Base-by-base conservation (phyloP, 1,140 invertebrate genomes). In the Phymastichus coffea region DNA sequence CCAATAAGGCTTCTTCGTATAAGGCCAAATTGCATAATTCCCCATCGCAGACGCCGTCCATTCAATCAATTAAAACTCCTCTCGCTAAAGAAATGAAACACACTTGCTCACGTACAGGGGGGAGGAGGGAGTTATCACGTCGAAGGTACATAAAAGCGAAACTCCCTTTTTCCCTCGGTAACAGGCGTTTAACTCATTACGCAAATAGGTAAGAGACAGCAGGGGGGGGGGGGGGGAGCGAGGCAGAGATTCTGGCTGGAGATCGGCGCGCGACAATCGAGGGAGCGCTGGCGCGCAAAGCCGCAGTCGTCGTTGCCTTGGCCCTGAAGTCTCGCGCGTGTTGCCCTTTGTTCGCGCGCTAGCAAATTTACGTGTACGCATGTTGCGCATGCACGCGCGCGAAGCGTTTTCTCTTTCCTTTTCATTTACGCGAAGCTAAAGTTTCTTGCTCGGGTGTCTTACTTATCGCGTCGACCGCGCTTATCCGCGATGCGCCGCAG, bases 261-360 rank as follows among this genome's bases (percentile, higher is more conserved):
- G n/a, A 33, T 33, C 6, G 7, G 14, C 14, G 14, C 14, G 30
- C 30, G 14, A 33, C 6, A 33, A 14, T 33, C 7, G 30, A 33
- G 14, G 30, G 14, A 14, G 6, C 30, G 30, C 7, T 14, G 14
- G 30, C 7, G 14, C 30, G n/a, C n/a, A n/a, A n/a, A n/a, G n/a
- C n/a, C n/a, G n/a, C n/a, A n/a, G n/a, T n/a, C n/a, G n/a, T n/a
- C n/a, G n/a, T 61, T 41, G 61, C 71, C 70, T 70, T 71, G 70
- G 66, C 71, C 71, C 71, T 72, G 57, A 53, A n/a, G 17, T 30
- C n/a, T 25, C 7, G 35, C 20, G 14, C 25, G 58, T 48, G 53
- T 37, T 54, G n/a, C 47, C 35, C 61, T 49, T 47, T 57, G 48
- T 66, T 56, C 57, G 44, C 15, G 35, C 33, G 37, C 49, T 41